Evolutionary conservation across 2,113 vertebrate genomes (phyloP), one percentile per base, ranked within the genome.

Genomic region (Glareola pratincola): DNA sequence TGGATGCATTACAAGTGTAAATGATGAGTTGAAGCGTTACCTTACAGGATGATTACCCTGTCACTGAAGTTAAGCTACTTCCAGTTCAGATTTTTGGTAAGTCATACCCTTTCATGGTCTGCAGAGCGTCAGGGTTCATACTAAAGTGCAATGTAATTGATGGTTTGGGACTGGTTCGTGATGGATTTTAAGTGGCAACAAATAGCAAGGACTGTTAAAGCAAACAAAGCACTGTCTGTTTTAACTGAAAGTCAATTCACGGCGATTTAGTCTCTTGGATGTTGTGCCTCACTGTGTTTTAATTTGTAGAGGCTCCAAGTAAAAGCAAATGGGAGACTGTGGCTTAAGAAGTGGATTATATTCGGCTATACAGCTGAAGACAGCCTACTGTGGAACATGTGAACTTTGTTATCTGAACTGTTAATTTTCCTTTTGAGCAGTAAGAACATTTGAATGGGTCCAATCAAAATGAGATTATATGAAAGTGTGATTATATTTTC

Each of bases 351-450:
- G 14, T 57, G 37, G 11, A 21, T 85, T 73, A 23, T 53, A 66
- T 66, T 45, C 5, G 4, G 23, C 39, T 39, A 5, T 50, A n/a
- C 17, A 64, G 43, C 39, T 86, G 56, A 29, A 71, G 63, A 29
- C 20, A 84, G 9, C 30, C 45, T 73, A 2, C 37, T 5, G 12
- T 0, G 1, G 34, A 73, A 48, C 0, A 1, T 10, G 7, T 45
- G 45, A 57, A 53, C 9, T 57, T 62, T 48, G 37, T 78, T 14
- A 41, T 45, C 29, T 39, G 36, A 41, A 30, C 29, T 43, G 16
- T 72, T 47, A 22, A 19, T 63, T 74, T 79, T 81, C 9, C 5
- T 77, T 74, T 60, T 54, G 27, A 86, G 21, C n/a, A 50, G 6
- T 48, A 88, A 57, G n/a, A 62, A 29, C 9, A 10, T 56, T 43